phyloP scores from a whole-genome alignment of 2,888 invertebrate species.

The Linnaemya tessellans region DNA sequence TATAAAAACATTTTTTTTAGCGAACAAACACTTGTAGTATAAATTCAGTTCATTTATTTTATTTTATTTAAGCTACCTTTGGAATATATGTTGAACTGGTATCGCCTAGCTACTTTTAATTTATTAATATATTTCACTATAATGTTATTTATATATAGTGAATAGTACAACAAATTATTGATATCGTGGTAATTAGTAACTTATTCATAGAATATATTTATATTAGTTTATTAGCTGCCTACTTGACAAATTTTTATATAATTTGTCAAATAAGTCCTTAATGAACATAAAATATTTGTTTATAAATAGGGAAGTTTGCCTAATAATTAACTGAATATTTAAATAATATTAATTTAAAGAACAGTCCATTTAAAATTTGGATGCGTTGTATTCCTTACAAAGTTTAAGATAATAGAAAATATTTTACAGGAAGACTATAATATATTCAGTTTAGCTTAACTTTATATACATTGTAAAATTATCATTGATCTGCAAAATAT shows the following conservation, averaged over 20 bases:
- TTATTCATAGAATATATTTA: not conserved
- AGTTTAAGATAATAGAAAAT: no score
- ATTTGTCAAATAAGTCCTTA: no score
- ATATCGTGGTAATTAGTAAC: not conserved
- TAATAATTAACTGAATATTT: not conserved
- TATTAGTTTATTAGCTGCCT: no score
- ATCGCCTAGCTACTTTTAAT: not conserved
- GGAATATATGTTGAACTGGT: not conserved
- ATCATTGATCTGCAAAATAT: no score
- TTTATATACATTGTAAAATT: no score
- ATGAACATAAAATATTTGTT: no score
- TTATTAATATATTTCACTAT: not conserved
- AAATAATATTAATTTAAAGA: not conserved
- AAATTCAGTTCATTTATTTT: not conserved
- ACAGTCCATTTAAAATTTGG: not conserved
- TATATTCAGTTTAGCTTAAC: no score
- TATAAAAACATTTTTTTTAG: not conserved
- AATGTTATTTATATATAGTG: not conserved
- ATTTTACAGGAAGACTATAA: no score
- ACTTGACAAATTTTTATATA: no score
- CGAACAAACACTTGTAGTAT: not conserved
- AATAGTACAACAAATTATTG: not conserved
- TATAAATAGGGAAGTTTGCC: not conserved
- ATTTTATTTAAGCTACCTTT: not conserved
- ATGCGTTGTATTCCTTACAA: no score